Conservation (phyloP, 2,888 invertebrate species). For the Apotomis betuletana region DNA sequence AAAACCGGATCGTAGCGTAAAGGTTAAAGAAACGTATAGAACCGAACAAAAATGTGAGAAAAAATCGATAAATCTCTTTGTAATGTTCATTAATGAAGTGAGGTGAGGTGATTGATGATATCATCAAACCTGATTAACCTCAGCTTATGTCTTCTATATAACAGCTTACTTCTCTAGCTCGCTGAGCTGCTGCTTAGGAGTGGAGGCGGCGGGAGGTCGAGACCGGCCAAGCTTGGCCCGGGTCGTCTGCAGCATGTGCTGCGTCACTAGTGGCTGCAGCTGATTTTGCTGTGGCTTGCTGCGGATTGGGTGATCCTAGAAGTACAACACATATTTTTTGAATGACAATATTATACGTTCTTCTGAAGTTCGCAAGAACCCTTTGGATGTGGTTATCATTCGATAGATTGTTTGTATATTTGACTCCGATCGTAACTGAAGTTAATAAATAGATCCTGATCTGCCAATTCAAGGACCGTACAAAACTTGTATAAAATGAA, state of each 20-base stretch:
- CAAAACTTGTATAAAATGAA: too few relatives aligned
- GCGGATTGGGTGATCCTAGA: slow-evolving; percentile 71
- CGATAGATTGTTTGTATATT: too few relatives aligned
- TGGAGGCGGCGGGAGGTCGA: slow-evolving; percentile 76
- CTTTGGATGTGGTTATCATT: too few relatives aligned
- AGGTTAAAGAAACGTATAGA: too few relatives aligned
- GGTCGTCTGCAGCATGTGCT: slow-evolving; percentile 70
- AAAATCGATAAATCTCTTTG: too few relatives aligned
- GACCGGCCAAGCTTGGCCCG: slow-evolving; percentile 78
- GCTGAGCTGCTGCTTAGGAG: slow-evolving; percentile 72
- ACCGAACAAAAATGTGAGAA: too few relatives aligned
- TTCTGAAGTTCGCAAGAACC: too few relatives aligned
- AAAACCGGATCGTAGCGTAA: too few relatives aligned
- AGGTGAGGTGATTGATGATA: slow-evolving; percentile 1
- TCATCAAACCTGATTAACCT: slow-evolving; percentile 34
- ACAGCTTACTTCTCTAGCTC: slow-evolving; percentile 72
- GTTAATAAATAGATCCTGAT: too few relatives aligned
- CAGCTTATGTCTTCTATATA: slow-evolving; percentile 19
- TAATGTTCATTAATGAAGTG: neutral
- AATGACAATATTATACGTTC: neutral
- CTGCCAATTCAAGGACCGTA: too few relatives aligned
- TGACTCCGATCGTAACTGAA: too few relatives aligned
- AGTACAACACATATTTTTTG: neutral
- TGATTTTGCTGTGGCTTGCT: slow-evolving; percentile 56
- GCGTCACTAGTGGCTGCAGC: slow-evolving; percentile 70